A percentile compares a stretch with the other conserved stretches of the same genome.
phyloP scores from a whole-genome alignment of 1,140 invertebrate genomes.

The Bombus vancouverensis region DNA sequence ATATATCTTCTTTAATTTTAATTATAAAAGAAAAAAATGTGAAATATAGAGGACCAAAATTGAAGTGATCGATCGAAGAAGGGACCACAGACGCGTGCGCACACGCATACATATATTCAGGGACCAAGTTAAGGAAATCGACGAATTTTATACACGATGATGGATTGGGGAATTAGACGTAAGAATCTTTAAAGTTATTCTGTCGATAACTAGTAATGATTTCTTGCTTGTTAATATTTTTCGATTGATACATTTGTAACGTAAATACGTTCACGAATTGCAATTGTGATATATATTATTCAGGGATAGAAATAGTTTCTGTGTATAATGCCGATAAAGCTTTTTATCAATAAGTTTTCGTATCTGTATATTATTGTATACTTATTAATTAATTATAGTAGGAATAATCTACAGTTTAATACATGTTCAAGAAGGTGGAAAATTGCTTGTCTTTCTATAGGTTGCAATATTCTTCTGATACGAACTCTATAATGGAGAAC shows the following conservation, averaged over 20 bases:
- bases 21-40: neutral
- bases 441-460: neutral
- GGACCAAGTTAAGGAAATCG: conserved; percentile 8
- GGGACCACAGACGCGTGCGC: neutral
- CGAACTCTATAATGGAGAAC: neutral
- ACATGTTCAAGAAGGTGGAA: neutral
- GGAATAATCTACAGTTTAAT: neutral
- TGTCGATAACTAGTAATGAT: neutral
- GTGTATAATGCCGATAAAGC: neutral
- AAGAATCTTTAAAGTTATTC: conserved; percentile 79
- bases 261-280: neutral
- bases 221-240: neutral
- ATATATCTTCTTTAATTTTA: neutral
- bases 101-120: conserved; percentile 1
- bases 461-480: neutral
- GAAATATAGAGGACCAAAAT: conserved; percentile 24
- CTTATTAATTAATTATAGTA: neutral
- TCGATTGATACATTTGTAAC: neutral
- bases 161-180: conserved; percentile 92
- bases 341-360: neutral
- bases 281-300: neutral
- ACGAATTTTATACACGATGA: conserved; percentile 80
- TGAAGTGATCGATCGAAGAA: neutral
- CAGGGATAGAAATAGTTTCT: neutral
- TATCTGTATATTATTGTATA: neutral